Percentiles rank a stretch among this genome's conserved stretches.
These are phyloP conservation scores for Drosophila niveifrons DNA, from an alignment of 2,888 invertebrate genomes.

Conservation along the genomic window DNA sequence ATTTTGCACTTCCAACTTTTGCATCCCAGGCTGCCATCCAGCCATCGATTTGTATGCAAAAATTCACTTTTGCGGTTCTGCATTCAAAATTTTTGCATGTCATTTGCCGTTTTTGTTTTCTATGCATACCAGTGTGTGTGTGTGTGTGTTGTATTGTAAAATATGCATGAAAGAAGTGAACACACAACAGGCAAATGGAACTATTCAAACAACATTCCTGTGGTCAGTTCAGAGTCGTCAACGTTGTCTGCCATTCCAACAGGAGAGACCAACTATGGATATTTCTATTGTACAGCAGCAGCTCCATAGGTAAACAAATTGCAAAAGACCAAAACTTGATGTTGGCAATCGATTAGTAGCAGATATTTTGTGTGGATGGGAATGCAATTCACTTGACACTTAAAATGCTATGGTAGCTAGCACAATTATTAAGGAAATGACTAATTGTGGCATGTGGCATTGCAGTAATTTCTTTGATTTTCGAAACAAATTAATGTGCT, in stretches of 20 bases:
- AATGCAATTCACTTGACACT: conserved; percentile 1
- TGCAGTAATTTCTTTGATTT: background rate
- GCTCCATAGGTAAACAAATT: conserved; percentile 27
- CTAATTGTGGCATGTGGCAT: conserved; percentile 2
- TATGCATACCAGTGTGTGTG: conserved; percentile 18
- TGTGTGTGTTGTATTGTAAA: conserved; percentile 36
- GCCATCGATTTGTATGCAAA: conserved; percentile 56
- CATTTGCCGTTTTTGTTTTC: conserved; percentile 42
- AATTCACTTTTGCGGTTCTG: conserved; percentile 52
- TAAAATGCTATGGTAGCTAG: background rate
- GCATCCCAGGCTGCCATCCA: conserved; percentile 11
- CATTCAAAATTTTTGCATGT: conserved; percentile 60
- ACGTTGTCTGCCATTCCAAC: background rate
- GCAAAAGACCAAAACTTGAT: conserved; percentile 14
- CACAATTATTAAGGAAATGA: background rate
- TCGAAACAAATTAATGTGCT: conserved; percentile 2
- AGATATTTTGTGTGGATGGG: background rate
- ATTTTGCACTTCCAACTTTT: conserved; percentile 51
- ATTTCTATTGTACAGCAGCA: background rate
- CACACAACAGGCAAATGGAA: conserved; percentile 30
- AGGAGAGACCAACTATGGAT: background rate
- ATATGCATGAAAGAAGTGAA: conserved; percentile 55
- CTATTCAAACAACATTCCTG: conserved; percentile 32
- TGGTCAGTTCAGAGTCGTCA: conserved; percentile 14
- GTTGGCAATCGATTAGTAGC: conserved; percentile 17